Evolutionary conservation across 1,140 invertebrate species (phyloP), one percentile per base, ranked within the genome.

Genomic region (Magallana gigas): DNA sequence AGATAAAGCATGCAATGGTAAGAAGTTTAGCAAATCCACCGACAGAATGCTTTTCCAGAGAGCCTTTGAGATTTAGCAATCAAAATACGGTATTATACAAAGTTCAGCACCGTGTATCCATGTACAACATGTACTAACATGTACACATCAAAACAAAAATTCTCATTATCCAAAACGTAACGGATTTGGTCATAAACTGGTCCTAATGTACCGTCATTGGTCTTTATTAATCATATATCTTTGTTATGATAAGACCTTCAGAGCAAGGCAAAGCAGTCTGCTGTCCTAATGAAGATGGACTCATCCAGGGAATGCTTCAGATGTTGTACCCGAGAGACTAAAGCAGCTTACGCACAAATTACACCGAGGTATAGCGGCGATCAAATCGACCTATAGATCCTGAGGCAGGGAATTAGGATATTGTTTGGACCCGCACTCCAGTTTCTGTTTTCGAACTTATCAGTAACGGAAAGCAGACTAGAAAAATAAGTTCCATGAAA

Each of bases 221-320:
- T 18, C n/a, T 18, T 23, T 23, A 9, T 71, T 23, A 23, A 71
- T 23, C n/a, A 29, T 7, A 18, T 7, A 11, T 29, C 18, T 71
- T 71, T 23, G 29, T 71, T 71, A 23, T 71, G 64, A 71, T 71
- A 71, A 23, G 64, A 71, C 64, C 64, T 18, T 29, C 64, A 71
- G 23, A 11, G 23, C 29, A 29, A 23, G 7, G 64, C 23, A 71
- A 23, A 23, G 16, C 23, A 23, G 18, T 71, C 11, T n/a, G 23
- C 29, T 71, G 11, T 9, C 64, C 64, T 29, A 71, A 23, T 18
- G 16, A 23, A 71, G 16, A 71, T 71, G 18, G 64, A 36, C 23
- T 71, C 23, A 8, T 71, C 18, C 64, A 71, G 64, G 18, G 11
- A 71, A 71, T 11, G 2, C 23, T 71, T 71, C n/a, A 71, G 23